Evolutionary conservation across 2,888 invertebrate genomes (phyloP).

Genomic region (Endomychus coccineus): DNA sequence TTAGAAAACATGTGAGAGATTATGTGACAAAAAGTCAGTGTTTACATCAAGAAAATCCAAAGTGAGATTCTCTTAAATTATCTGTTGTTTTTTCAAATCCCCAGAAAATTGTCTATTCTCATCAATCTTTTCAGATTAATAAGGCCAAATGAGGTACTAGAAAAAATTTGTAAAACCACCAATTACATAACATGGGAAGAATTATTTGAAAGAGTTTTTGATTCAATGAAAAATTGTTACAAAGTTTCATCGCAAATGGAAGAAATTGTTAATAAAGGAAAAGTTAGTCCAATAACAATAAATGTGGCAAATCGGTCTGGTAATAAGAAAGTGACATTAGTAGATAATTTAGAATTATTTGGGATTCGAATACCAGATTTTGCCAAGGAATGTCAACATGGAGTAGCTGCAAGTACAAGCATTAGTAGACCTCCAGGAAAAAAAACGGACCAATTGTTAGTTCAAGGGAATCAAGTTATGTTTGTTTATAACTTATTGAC

Average conservation of each 20-base stretch:
- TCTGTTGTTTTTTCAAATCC: too few species aligned
- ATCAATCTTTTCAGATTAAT: constrained; percentile 44
- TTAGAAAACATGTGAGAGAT: constrained; percentile 60
- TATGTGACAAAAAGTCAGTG: constrained; percentile 59
- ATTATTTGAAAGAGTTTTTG: constrained; percentile 55
- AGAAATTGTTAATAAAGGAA: constrained; percentile 53
- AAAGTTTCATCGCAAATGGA: constrained; percentile 54
- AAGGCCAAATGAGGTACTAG: constrained; percentile 48
- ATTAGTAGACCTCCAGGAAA: constrained; percentile 67
- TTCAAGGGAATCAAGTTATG: constrained; percentile 85
- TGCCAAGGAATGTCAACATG: constrained; percentile 73
- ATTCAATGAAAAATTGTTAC: constrained; percentile 65
- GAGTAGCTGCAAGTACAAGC: constrained; percentile 80
- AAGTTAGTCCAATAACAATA: constrained; percentile 71
- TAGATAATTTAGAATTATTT: constrained; percentile 82
- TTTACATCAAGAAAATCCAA: constrained; percentile 44
- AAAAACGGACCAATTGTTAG: constrained; percentile 66
- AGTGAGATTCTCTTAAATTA: too few species aligned
- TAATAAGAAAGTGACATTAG: constrained; percentile 86
- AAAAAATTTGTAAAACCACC: constrained; percentile 40
- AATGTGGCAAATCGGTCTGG: constrained; percentile 69
- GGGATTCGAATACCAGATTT: constrained; percentile 75
- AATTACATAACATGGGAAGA: constrained; percentile 61
- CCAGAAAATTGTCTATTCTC: too few species aligned
- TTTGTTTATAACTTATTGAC: constrained; percentile 39